Conservation (phyloP, 2,113 vertebrate genomes). For the Xiphophorus maculatus region DNA sequence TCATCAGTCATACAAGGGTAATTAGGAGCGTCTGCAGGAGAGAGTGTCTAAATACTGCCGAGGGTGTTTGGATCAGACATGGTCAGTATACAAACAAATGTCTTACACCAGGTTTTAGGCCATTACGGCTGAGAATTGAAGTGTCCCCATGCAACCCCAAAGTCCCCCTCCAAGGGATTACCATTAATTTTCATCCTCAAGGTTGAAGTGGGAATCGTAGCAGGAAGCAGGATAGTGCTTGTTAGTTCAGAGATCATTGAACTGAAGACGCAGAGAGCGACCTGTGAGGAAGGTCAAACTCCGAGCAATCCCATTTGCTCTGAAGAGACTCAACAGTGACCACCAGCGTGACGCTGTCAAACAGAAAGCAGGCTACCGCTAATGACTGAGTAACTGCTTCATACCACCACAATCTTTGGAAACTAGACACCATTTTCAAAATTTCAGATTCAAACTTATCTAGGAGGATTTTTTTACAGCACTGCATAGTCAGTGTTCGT, state of each 20-base stretch:
- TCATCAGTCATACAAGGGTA: conserved; percentile 48
- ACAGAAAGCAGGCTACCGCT: neutral
- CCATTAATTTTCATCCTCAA: conserved; percentile 41
- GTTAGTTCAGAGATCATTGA: conserved; percentile 50
- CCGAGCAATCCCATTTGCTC: conserved; percentile 40
- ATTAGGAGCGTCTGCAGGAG: conserved; percentile 34
- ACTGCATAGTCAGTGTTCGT: neutral
- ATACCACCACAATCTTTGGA: neutral
- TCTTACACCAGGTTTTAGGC: conserved; percentile 29
- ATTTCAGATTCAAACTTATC: neutral
- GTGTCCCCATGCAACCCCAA: neutral
- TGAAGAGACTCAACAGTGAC: conserved; percentile 33
- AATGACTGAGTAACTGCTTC: neutral
- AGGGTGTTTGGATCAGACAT: conserved; percentile 16
- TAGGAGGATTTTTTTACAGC: neutral
- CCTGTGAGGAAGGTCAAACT: conserved; percentile 62
- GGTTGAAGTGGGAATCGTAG: conserved; percentile 44
- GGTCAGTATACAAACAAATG: conserved; percentile 28
- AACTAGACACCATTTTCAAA: neutral
- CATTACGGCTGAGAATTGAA: conserved; percentile 32
- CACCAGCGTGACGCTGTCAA: conserved; percentile 26
- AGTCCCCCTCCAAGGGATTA: conserved; percentile 19
- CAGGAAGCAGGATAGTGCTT: conserved; percentile 19
- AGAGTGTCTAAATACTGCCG: conserved; percentile 14
- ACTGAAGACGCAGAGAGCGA: conserved; percentile 34